Conservation (phyloP, 1,140 invertebrate genomes). For the Chironomus striatipennis region DNA sequence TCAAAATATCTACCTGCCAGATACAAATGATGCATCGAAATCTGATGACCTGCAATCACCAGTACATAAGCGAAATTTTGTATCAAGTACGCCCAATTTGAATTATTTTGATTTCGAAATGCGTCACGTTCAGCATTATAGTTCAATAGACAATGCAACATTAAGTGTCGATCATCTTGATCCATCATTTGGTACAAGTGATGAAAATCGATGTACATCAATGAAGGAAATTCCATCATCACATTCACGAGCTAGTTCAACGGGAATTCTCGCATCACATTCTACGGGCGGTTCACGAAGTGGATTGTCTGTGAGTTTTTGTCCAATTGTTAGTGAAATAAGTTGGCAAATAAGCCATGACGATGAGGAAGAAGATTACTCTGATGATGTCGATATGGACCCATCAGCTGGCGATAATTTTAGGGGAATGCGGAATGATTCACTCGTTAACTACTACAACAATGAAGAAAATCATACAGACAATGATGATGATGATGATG, state of each 20-base stretch:
- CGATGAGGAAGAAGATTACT: slow-evolving; percentile 27
- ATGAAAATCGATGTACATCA: slow-evolving; percentile 37
- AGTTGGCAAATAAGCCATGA: slow-evolving; percentile 49
- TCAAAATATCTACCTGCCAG: slow-evolving; percentile 23
- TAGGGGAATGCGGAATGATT: not conserved
- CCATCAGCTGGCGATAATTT: not conserved
- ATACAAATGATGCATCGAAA: slow-evolving; percentile 28
- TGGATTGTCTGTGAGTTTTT: slow-evolving; percentile 51
- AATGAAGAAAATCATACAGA: not conserved
- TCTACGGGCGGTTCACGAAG: slow-evolving; percentile 39
- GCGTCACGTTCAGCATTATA: slow-evolving; percentile 35
- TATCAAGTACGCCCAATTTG: slow-evolving; percentile 56
- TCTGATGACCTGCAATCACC: slow-evolving; percentile 34
- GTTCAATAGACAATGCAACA: slow-evolving; percentile 30
- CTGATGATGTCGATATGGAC: slow-evolving; percentile 11
- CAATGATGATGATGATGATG: slow-evolving; percentile 20
- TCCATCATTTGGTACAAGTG: not conserved
- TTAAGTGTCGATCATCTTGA: not conserved
- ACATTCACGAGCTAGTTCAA: slow-evolving; percentile 37
- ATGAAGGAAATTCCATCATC: slow-evolving; percentile 45
- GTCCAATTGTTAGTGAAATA: slow-evolving; percentile 61
- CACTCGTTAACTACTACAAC: slow-evolving; percentile 22
- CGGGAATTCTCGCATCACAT: slow-evolving; percentile 45
- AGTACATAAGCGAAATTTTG: slow-evolving; percentile 41
- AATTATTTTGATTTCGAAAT: slow-evolving; percentile 41